These are phyloP conservation scores for Ostrea edulis DNA, from an alignment of 1,140 invertebrate species.

Conservation along the genomic window DNA sequence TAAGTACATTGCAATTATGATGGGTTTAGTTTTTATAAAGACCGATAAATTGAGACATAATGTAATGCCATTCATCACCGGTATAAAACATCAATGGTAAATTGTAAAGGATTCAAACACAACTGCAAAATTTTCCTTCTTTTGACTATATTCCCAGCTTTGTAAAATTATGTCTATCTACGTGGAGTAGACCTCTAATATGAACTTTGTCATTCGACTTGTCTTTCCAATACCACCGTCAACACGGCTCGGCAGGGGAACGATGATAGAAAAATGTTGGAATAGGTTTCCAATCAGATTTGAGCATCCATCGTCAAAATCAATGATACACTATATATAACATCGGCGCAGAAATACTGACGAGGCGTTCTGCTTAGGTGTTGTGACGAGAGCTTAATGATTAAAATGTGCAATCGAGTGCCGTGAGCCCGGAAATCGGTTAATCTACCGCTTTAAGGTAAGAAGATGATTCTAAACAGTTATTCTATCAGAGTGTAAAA, in stretches of 20 bases:
- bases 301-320: conserved; percentile 5
- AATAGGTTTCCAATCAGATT: conserved; percentile 18
- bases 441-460: neutral
- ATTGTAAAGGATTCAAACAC: no score
- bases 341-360: conserved; percentile 3
- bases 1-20: neutral
- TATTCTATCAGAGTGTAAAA: no score
- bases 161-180: no score
- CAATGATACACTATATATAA: conserved; percentile 38
- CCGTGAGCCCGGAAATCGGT: neutral
- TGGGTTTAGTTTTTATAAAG: neutral
- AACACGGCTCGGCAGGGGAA: neutral
- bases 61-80: no score
- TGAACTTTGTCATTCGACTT: no score
- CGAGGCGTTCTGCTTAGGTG: neutral
- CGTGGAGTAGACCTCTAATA: no score
- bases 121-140: no score
- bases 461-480: neutral
- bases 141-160: no score
- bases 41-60: no score
- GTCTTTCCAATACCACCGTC: neutral
- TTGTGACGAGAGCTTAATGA: neutral
- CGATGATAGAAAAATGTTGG: neutral
- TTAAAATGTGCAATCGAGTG: neutral
- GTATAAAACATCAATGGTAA: no score